Evolutionary conservation across 2,888 invertebrate genomes (phyloP).

Genomic region (Suillia variegata): DNA sequence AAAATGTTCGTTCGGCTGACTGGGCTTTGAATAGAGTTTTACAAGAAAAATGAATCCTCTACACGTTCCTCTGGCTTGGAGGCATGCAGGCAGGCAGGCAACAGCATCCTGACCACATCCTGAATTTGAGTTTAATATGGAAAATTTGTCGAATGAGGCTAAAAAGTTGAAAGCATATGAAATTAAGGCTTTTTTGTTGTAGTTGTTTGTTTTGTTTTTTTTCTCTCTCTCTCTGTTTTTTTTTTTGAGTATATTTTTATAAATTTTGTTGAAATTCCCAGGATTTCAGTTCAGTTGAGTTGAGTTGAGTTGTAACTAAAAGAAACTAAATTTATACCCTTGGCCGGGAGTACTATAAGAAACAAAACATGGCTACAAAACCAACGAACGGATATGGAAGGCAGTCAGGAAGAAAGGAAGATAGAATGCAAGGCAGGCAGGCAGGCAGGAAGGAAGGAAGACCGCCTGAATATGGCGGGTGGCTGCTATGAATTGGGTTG

Average conservation of each 20-base stretch:
- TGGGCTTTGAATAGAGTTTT: not conserved
- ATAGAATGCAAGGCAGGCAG: not conserved
- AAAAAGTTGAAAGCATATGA: not conserved
- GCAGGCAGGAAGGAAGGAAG: conserved; percentile 3
- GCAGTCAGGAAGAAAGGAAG: not conserved
- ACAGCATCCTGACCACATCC: too few species aligned
- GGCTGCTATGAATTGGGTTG: too few species aligned
- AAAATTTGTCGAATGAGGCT: not conserved
- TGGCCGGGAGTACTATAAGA: not conserved
- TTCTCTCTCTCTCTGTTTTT: too few species aligned
- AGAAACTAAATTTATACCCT: conserved; percentile 6
- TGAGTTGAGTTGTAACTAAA: conserved; percentile 15
- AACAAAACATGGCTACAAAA: not conserved
- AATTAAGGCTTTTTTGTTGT: not conserved
- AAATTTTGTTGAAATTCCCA: conserved; percentile 10
- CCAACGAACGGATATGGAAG: not conserved
- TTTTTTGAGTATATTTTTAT: not conserved
- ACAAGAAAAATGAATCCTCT: not conserved
- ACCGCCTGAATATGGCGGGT: not conserved
- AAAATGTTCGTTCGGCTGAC: too few species aligned
- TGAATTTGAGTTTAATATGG: too few species aligned
- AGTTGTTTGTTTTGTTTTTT: too few species aligned
- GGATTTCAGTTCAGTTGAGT: conserved; percentile 21
- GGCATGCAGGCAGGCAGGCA: too few species aligned
- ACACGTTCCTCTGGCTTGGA: not conserved